Evolutionary conservation across 2,113 vertebrate genomes (phyloP), one percentile per base, ranked within the genome.

Genomic region (Larimichthys crocea): DNA sequence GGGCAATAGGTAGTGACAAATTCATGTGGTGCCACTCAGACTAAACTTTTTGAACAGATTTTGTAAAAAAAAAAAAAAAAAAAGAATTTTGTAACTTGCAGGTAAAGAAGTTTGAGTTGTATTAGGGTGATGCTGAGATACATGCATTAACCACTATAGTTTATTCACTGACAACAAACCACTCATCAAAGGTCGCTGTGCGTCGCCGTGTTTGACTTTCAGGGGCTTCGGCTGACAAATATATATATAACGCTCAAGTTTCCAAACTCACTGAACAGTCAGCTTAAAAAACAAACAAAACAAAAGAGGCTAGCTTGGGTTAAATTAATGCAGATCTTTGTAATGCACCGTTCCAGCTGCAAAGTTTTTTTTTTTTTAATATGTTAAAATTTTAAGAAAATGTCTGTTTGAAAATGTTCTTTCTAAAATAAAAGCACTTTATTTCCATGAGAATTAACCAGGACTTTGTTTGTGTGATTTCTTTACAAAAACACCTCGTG

Each of bases 341-440:
- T 87, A 82, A 82, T 70, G 80, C 67, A 67, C 44, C 14, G 67
- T 86, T 90, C 55, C 48, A 78, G 81, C 85, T 80, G 71, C 74
- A 86, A 64, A 52, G 31, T 35, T 31, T 53, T 83, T 61, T 88
- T 76, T 84, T 86, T 86, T 86, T 68, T 85, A 52, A 79, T 50
- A 74, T 76, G 79, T 80, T 49, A 67, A 84, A 76, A 77, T 86
- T 88, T 89, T 88, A 82, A 88, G 71, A 87, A 75, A 91, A 80
- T 88, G 81, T 92, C 69, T 16, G 64, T 90, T 89, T 90, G 50
- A 61, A 83, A 86, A 86, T 67, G 67, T 90, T 86, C 66, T 91
- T 89, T 90, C 73, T 92, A 89, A 92, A 95, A 96, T 94, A 94
- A 96, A 96, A 92, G 95, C 95, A 95, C 95, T 96, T 96, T 96